phyloP scores from a whole-genome alignment of 2,888 invertebrate species.

The Pemphredon lugubris region DNA sequence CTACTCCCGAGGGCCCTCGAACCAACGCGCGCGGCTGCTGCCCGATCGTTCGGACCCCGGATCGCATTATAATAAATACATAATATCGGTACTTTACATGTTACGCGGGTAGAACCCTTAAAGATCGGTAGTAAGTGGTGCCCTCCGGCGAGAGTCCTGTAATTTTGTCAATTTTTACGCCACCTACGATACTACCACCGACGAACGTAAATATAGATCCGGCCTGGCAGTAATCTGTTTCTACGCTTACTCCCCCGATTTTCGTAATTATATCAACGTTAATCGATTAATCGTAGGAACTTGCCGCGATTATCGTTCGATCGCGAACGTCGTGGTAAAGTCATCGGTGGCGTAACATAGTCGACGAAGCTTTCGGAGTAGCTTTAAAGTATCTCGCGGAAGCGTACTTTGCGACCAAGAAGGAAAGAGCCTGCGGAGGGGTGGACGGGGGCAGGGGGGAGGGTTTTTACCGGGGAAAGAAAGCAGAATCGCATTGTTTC shows the following conservation, averaged over 20 bases:
- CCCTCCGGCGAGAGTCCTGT: constrained; percentile 57
- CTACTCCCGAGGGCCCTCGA: constrained; percentile 44
- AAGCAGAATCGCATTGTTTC: constrained; percentile 73
- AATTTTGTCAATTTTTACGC: constrained; percentile 69
- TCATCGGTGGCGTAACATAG: too few species aligned
- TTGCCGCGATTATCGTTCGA: too few species aligned
- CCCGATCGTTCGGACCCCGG: constrained; percentile 51
- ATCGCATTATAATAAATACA: constrained; percentile 77
- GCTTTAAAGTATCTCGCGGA: constrained; percentile 13
- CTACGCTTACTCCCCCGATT: background rate
- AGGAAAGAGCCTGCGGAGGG: constrained; percentile 19
- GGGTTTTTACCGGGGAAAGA: constrained; percentile 20
- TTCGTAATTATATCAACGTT: too few species aligned
- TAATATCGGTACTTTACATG: constrained; percentile 77
- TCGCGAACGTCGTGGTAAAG: too few species aligned
- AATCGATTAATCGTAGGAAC: too few species aligned
- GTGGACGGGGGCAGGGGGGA: too few species aligned
- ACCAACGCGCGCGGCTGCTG: constrained; percentile 43
- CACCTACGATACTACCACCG: constrained; percentile 42
- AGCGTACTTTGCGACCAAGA: constrained; percentile 21
- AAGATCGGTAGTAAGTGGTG: constrained; percentile 58
- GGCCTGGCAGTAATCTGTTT: background rate
- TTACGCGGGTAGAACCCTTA: constrained; percentile 52
- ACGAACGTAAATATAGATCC: constrained; percentile 36
- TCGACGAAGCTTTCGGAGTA: background rate